These are phyloP conservation scores for Sebastes iracundus DNA, from an alignment of 2,797 vertebrate genomes.

Conservation along the genomic window DNA sequence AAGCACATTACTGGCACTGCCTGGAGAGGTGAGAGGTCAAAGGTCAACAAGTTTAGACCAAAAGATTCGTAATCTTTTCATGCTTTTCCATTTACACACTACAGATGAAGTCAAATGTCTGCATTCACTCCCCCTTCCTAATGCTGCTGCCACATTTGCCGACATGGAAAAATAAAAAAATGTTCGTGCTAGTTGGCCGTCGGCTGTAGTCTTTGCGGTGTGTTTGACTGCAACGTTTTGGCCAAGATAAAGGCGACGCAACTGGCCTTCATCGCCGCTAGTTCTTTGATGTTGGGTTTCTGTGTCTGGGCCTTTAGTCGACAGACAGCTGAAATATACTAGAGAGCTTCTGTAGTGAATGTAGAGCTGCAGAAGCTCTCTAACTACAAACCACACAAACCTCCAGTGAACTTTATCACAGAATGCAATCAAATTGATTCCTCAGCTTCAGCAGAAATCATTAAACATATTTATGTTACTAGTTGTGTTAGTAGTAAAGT, in stretches of 20 bases:
- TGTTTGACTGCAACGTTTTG: too few relatives aligned
- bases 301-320: too few relatives aligned
- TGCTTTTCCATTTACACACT: background rate
- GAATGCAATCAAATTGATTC: background rate
- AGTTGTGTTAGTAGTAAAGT: background rate
- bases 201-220: too few relatives aligned
- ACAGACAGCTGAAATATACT: background rate
- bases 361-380: background rate
- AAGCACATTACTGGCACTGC: constrained; percentile 82
- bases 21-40: constrained; percentile 64
- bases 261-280: too few relatives aligned
- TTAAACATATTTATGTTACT: background rate
- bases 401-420: background rate
- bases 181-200: too few relatives aligned
- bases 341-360: background rate
- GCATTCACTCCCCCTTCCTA: too few relatives aligned
- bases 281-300: too few relatives aligned
- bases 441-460: background rate
- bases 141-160: background rate
- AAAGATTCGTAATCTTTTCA: background rate
- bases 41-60: background rate
- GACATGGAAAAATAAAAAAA: background rate
- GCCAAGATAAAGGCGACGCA: too few relatives aligned
- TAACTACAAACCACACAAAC: background rate
- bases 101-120: background rate